Evolutionary conservation across 2,888 invertebrate species (phyloP).

Genomic region (Sylvicola cinctus): DNA sequence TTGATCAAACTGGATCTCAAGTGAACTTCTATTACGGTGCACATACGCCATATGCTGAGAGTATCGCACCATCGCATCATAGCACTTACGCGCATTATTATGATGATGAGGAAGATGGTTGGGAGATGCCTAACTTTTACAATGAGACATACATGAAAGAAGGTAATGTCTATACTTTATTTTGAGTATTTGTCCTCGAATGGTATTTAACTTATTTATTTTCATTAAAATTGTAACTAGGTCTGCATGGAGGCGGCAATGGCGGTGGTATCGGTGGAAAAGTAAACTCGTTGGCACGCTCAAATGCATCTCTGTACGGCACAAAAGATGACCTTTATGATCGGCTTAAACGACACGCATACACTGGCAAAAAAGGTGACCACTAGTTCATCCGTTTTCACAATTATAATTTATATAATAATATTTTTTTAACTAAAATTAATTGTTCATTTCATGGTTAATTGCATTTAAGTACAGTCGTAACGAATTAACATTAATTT

Average conservation of each 20-base stretch:
- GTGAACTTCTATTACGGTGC: slow-evolving; percentile 94
- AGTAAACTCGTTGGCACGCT: slow-evolving; percentile 82
- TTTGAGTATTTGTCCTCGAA: not conserved
- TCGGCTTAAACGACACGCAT: slow-evolving; percentile 85
- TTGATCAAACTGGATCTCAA: slow-evolving; percentile 81
- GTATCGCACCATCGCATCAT: slow-evolving; percentile 86
- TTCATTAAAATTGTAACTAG: slow-evolving; percentile 6
- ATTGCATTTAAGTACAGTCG: slow-evolving; percentile 5
- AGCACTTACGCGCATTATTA: slow-evolving; percentile 91
- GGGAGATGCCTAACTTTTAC: slow-evolving; percentile 96
- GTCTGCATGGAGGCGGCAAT: slow-evolving; percentile 42
- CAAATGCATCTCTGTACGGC: slow-evolving; percentile 84
- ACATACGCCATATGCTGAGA: slow-evolving; percentile 85
- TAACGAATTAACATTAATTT: slow-evolving; percentile 7
- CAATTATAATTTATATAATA: too few species aligned
- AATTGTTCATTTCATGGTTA: not conserved
- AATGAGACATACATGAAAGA: slow-evolving; percentile 94
- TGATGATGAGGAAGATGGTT: slow-evolving; percentile 88
- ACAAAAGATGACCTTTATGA: slow-evolving; percentile 92
- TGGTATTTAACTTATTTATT: slow-evolving; percentile 9
- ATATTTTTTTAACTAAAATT: too few species aligned
- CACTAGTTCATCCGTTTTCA: too few species aligned
- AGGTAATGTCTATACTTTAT: slow-evolving; percentile 19
- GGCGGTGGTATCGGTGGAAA: slow-evolving; percentile 36
- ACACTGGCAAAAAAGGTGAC: slow-evolving; percentile 82